These are phyloP conservation scores for Oxycera nigricornis DNA, from an alignment of 2,888 invertebrate species.

Conservation along the genomic window DNA sequence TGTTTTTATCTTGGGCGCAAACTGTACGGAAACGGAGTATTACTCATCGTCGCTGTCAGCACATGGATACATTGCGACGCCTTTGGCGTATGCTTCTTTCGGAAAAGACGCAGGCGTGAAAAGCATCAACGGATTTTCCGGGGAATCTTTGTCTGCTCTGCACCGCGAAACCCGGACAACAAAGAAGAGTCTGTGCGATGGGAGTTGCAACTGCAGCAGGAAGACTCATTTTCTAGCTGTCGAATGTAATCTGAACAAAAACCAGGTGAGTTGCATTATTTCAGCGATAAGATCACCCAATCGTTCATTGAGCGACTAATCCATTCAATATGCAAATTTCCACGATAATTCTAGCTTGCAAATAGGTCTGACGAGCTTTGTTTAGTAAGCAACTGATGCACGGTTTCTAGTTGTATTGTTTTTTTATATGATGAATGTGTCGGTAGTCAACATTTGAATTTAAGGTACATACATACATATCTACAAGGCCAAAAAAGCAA, in stretches of 20 bases:
- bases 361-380: too few species aligned
- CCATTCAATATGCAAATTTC: too few species aligned
- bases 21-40: conserved; percentile 18
- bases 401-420: too few species aligned
- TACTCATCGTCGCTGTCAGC: conserved; percentile 35
- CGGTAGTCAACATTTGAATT: too few species aligned
- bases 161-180: conserved; percentile 26
- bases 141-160: neutral
- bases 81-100: neutral
- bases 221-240: conserved; percentile 44
- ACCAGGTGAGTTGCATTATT: conserved; percentile 44
- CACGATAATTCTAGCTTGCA: too few species aligned
- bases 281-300: too few species aligned
- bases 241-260: conserved; percentile 44
- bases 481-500: too few species aligned
- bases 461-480: too few species aligned
- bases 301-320: too few species aligned
- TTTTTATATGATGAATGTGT: too few species aligned
- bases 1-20: neutral
- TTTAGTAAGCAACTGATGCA: too few species aligned
- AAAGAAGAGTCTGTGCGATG: conserved; percentile 41
- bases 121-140: neutral
- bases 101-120: neutral
- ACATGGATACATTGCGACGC: neutral
- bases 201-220: conserved; percentile 41